Evolutionary conservation across 1,140 invertebrate species (phyloP).

Genomic region (Heliconius eleuchia): DNA sequence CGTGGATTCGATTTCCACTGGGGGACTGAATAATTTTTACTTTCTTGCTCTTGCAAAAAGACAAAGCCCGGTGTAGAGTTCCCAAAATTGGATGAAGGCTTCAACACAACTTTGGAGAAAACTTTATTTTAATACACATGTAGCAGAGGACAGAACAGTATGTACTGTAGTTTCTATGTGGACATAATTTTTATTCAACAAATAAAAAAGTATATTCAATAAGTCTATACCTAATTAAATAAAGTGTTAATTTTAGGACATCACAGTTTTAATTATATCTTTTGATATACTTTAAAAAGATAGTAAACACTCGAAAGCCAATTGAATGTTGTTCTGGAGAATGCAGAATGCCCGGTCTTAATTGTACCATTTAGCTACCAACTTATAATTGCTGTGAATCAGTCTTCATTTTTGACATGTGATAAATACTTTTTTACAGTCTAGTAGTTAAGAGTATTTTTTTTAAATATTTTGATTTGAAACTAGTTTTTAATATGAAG

Average conservation of each 20-base stretch:
- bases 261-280: neutral
- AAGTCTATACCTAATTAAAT: neutral
- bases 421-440: neutral
- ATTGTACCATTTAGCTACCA: neutral
- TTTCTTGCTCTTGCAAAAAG: neutral
- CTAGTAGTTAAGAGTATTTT: neutral
- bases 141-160: too few species aligned
- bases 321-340: slow-evolving; percentile 1
- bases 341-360: neutral
- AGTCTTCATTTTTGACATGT: slow-evolving; percentile 4
- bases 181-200: too few species aligned
- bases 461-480: neutral
- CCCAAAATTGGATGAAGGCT: too few species aligned
- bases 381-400: neutral
- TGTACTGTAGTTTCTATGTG: too few species aligned
- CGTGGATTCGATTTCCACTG: too few species aligned
- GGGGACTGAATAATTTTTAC: neutral
- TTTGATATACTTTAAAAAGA: neutral
- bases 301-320: neutral
- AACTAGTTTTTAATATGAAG: too few species aligned
- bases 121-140: too few species aligned
- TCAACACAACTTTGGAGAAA: too few species aligned
- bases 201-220: too few species aligned
- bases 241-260: neutral
- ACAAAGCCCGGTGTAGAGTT: too few species aligned